Conservation (phyloP, 2,797 vertebrate species). For the Antrozous pallidus region DNA sequence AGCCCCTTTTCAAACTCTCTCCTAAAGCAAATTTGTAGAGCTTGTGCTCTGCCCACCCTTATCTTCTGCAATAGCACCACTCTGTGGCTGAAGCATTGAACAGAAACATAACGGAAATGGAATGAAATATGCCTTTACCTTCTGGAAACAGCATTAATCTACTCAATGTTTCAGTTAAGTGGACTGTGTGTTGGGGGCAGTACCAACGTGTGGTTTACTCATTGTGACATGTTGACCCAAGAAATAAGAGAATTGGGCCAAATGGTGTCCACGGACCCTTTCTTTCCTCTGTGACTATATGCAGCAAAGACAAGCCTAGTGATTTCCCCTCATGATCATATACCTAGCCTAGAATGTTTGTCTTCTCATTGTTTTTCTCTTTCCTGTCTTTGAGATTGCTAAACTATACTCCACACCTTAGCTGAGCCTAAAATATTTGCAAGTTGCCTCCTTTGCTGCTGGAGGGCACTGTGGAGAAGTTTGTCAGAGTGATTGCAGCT, state of each 20-base stretch:
- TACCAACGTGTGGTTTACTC: neutral
- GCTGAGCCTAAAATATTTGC: neutral
- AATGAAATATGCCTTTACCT: neutral
- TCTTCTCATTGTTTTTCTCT: neutral
- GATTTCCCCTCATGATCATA: neutral
- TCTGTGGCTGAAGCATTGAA: constrained; percentile 81
- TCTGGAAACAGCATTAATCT: neutral
- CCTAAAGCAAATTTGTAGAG: neutral
- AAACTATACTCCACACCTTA: neutral
- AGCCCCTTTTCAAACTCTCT: neutral
- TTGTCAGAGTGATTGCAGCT: neutral
- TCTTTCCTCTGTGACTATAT: neutral
- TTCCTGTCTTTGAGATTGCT: neutral
- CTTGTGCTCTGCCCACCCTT: constrained; percentile 42
- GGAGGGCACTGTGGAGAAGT: neutral
- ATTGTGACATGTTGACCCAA: neutral
- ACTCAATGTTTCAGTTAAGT: neutral
- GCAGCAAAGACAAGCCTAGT: neutral
- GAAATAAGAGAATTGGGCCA: constrained; percentile 12
- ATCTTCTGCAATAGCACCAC: constrained; percentile 86
- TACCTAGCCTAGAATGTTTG: neutral
- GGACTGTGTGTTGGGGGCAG: neutral
- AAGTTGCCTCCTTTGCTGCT: neutral
- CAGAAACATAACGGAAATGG: constrained; percentile 37
- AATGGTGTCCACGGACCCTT: neutral